Percentiles rank a stretch among this genome's conserved stretches.
Conservation (phyloP, 2,888 invertebrate species). For the Bugula neritina region DNA sequence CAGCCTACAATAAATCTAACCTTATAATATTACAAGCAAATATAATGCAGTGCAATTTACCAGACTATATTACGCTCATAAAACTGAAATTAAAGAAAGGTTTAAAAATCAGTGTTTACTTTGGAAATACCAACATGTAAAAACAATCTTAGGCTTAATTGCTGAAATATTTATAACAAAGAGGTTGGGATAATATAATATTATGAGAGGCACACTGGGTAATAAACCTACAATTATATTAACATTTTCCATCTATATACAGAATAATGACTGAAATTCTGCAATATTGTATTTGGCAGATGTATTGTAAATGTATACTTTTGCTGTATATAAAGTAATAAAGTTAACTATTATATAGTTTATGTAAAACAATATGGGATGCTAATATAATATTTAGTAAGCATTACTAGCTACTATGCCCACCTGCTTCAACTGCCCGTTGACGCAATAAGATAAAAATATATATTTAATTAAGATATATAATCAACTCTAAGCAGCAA, state of each 20-base stretch:
- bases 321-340: background rate
- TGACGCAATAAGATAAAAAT: background rate
- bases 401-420: background rate
- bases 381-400: background rate
- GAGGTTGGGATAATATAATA: constrained; percentile 6
- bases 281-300: background rate
- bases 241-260: constrained; percentile 24
- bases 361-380: background rate
- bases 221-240: constrained; percentile 26
- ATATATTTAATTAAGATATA: background rate
- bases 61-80: constrained; percentile 11
- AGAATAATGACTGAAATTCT: constrained; percentile 26
- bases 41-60: background rate
- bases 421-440: background rate
- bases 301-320: background rate
- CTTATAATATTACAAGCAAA: background rate
- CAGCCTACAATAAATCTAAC: background rate
- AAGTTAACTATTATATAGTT: background rate
- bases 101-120: constrained; percentile 26
- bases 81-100: constrained; percentile 26
- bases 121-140: constrained; percentile 22
- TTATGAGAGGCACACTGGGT: background rate
- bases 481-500: background rate
- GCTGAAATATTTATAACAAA: constrained; percentile 20
- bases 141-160: constrained; percentile 26